Evolutionary conservation across 2,797 vertebrate species (phyloP).

Genomic region (Mormyrops boulengeri): DNA sequence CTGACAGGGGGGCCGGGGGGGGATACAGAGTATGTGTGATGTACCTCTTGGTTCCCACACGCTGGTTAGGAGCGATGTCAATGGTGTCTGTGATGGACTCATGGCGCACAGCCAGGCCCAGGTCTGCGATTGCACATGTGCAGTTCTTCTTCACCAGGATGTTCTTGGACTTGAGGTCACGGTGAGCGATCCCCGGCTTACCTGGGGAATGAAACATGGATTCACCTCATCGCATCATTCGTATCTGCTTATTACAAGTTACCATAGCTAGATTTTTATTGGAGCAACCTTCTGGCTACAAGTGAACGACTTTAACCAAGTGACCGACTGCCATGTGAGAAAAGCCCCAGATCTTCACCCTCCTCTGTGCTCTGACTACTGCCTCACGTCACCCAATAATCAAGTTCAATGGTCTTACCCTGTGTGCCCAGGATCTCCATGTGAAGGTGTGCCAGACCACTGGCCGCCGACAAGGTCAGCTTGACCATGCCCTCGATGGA

Average conservation of each 20-base stretch:
- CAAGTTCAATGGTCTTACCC: slow-evolving; percentile 55
- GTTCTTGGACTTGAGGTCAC: slow-evolving; percentile 93
- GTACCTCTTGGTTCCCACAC: slow-evolving; percentile 90
- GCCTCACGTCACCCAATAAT: background rate
- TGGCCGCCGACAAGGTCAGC: slow-evolving; percentile 83
- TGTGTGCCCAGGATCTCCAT: slow-evolving; percentile 97
- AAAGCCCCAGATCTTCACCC: background rate
- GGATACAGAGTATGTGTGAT: background rate
- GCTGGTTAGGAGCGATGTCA: slow-evolving; percentile 89
- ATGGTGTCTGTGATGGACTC: slow-evolving; percentile 85
- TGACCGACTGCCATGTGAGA: background rate
- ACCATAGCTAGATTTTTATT: background rate
- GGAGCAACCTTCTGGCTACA: background rate
- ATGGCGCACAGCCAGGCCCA: slow-evolving; percentile 86
- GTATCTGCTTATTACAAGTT: background rate
- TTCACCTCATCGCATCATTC: background rate
- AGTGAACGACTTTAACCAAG: background rate
- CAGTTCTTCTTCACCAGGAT: slow-evolving; percentile 93
- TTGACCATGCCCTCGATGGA: slow-evolving; percentile 91
- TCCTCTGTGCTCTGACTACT: background rate
- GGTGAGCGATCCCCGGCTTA: slow-evolving; percentile 91
- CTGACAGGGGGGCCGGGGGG: background rate
- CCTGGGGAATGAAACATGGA: slow-evolving; percentile 52
- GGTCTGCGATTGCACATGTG: slow-evolving; percentile 87
- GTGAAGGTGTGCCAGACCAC: slow-evolving; percentile 87